These are phyloP conservation scores for Pterostichus niger DNA, from an alignment of 2,888 invertebrate species.

Conservation along the genomic window DNA sequence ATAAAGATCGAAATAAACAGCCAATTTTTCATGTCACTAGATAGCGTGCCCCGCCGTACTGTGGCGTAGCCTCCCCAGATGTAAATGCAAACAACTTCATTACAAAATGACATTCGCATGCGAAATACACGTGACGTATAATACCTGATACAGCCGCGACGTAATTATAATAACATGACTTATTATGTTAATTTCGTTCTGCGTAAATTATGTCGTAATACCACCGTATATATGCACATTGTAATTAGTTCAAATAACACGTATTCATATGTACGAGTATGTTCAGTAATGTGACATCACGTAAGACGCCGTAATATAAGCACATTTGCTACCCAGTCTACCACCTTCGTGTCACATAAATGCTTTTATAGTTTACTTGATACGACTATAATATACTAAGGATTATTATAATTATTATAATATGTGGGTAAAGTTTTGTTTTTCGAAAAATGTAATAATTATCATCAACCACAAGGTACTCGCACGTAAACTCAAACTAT, in stretches of 20 bases:
- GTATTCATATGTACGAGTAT: slow-evolving; percentile 28
- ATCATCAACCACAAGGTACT: too few relatives aligned
- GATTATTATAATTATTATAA: slow-evolving; percentile 15
- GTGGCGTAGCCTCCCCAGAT: slow-evolving; percentile 52
- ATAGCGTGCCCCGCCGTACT: slow-evolving; percentile 58
- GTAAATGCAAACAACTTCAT: slow-evolving; percentile 73
- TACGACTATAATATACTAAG: neutral
- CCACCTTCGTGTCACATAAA: neutral
- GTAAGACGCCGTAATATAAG: slow-evolving; percentile 6
- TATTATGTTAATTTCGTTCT: slow-evolving; percentile 66
- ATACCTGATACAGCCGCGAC: slow-evolving; percentile 15
- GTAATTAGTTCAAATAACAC: slow-evolving; percentile 64
- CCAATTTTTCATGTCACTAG: slow-evolving; percentile 67
- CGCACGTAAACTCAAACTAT: too few relatives aligned
- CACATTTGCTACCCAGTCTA: slow-evolving; percentile 3
- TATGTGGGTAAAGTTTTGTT: neutral
- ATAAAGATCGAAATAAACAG: slow-evolving; percentile 67
- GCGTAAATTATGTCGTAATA: slow-evolving; percentile 64
- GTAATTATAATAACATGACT: slow-evolving; percentile 67
- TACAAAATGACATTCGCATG: slow-evolving; percentile 73
- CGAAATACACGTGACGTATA: slow-evolving; percentile 69
- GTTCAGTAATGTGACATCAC: slow-evolving; percentile 1
- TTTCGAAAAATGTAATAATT: neutral
- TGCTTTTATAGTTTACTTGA: slow-evolving; percentile 21
- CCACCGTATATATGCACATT: slow-evolving; percentile 63